Evolutionary conservation across 2,113 vertebrate species (phyloP), one percentile per base, ranked within the genome.

Genomic region (Cottus gobio): DNA sequence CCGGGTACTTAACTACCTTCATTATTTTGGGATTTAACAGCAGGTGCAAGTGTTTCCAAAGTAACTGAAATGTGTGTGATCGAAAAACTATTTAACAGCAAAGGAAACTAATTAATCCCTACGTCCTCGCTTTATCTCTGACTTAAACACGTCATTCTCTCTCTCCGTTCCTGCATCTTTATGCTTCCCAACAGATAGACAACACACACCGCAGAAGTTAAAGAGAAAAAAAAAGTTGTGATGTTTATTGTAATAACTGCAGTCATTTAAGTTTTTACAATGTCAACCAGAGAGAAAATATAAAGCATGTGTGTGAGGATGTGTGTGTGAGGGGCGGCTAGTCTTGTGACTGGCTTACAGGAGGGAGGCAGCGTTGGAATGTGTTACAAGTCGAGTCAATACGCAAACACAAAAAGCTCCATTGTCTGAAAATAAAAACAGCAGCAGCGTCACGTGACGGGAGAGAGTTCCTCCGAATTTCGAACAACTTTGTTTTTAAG

Each of bases 391-490:
- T 69, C 3, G 28, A 71, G 57, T 77, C 13, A 79, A 70, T 16
- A 50, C 7, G 18, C 0, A 15, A n/a, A 7, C 28, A 71, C 56
- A 22, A 77, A 75, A 46, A 68, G 39, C 39, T 64, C 52, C 28
- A 2, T n/a, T 77, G 46, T 79, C 71, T 79, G 48, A 65, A 56
- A 83, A 89, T 85, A 87, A 90, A 90, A 37, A 89, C 86, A 86
- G 62, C 1, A 63, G 30, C 36, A 75, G 36, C 36, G 15, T 71
- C 39, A 34, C 3, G 2, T 66, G 69, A 0, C 24, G 42, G 12
- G 24, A 72, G 22, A 5, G 1, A 48, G 50, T 48, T 71, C 22
- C 68, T 63, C 42, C 37, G 11, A 56, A 37, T 58, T 44, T 42
- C 0, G 2, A 42, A 71, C 12, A 50, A 22, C 52, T 12, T n/a